Base-by-base conservation (phyloP, 2,797 vertebrate genomes). In the Cyprinodon diabolis region DNA sequence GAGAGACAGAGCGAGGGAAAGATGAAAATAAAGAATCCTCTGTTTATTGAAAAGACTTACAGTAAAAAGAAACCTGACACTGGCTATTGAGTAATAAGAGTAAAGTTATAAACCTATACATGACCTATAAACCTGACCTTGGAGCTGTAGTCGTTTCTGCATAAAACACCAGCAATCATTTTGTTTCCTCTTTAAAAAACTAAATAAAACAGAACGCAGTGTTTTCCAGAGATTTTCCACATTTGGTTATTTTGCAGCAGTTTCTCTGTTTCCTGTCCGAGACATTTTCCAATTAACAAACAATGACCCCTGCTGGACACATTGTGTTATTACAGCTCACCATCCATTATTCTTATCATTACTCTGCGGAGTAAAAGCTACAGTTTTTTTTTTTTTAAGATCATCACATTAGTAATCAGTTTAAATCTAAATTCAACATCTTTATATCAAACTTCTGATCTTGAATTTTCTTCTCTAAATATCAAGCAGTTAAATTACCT, bases 221-320 rank as follows among this genome's bases (percentile, higher is more conserved):
- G 6, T 60, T 72, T 25, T 52, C 8, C 1, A 30, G 14, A 11
- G 14, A 9, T 60, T 71, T 55, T 17, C 23, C 69, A 51, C 15
- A 58, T 68, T 75, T 66, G 51, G 45, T 71, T 68, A 57, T 80
- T 17, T 54, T 72, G 48, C 73, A 81, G 62, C 67, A 65, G 77
- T 78, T 63, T 58, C 7, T 37, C 35, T 37, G 54, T 68, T 1
- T 55, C 10, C 17, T 51, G 4, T 43, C 7, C 7, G 40, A 43
- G 7, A 19, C 5, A 19, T 66, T 23, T 30, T 71, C 2, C 5
- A n/a, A n/a, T 19, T 13, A 0, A 14, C 69, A 71, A 49, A 77
- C 74, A 77, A 13, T 62, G 74, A 19, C 90, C 84, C 81, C 93
- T 92, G 80, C 77, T 89, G 92, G 80, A 55, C 49, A 56, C 0